A percentile compares a stretch with the other conserved stretches of the same genome.
Evolutionary conservation across 2,113 vertebrate genomes (phyloP).

Genomic region (Brachypodius melanocephalos): DNA sequence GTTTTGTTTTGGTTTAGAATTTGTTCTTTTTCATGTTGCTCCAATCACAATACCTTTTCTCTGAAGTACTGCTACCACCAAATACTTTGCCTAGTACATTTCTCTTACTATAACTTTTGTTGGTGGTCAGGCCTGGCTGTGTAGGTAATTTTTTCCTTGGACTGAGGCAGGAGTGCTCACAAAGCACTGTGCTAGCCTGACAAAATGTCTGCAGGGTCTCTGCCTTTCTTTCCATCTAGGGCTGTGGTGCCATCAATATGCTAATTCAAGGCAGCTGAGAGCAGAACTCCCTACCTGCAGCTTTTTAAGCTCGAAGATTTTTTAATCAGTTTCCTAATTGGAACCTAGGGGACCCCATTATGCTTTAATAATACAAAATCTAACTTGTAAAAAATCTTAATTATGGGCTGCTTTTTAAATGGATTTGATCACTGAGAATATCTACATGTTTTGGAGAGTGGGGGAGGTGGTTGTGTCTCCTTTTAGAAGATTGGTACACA

Average conservation of each 20-base stretch:
- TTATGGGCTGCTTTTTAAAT: constrained; percentile 66
- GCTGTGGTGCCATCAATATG: constrained; percentile 35
- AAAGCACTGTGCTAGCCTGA: background rate
- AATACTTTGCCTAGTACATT: background rate
- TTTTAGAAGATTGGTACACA: background rate
- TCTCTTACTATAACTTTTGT: background rate
- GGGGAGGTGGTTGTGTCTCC: rapidly evolving
- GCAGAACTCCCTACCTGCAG: constrained; percentile 44
- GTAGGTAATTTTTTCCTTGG: background rate
- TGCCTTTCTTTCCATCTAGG: background rate
- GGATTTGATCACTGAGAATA: constrained; percentile 29
- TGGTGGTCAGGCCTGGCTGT: background rate
- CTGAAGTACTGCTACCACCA: background rate
- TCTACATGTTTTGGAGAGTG: background rate
- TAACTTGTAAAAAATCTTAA: constrained; percentile 65
- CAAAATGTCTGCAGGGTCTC: background rate
- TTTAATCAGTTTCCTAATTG: constrained; percentile 71
- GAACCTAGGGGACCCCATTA: constrained; percentile 65
- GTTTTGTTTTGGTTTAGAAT: background rate
- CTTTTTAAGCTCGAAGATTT: constrained; percentile 60
- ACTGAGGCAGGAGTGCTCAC: background rate
- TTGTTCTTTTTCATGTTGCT: background rate
- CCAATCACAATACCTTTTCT: background rate
- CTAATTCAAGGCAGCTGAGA: constrained; percentile 57
- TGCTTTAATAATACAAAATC: constrained; percentile 74